These are phyloP conservation scores for Collichthys lucidus DNA, from an alignment of 2,113 vertebrate species.

Conservation along the genomic window DNA sequence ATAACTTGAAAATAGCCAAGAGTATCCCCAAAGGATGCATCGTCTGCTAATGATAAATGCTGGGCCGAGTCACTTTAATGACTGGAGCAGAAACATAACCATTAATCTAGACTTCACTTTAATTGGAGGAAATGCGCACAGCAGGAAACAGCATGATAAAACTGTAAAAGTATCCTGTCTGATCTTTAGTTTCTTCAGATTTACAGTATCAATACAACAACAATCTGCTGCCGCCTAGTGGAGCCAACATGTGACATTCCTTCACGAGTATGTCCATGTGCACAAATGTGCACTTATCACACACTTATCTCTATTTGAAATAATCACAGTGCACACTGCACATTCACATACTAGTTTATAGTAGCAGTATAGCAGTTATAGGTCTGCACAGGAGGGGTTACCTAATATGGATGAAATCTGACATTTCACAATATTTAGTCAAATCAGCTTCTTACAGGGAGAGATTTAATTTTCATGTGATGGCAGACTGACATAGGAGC, in stretches of 20 bases:
- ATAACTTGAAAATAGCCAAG: no score
- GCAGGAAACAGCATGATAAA: background rate
- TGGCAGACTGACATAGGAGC: no score
- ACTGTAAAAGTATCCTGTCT: background rate
- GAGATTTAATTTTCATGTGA: background rate
- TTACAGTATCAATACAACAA: background rate
- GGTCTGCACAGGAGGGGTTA: no score
- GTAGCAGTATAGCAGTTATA: background rate
- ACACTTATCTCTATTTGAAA: background rate
- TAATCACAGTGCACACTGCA: background rate
- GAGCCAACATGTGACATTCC: background rate
- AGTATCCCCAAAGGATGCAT: no score
- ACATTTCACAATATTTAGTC: background rate
- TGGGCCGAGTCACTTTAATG: background rate
- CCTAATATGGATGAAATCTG: background rate
- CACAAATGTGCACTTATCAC: background rate
- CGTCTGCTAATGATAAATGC: no score
- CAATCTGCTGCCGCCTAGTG: slow-evolving; percentile 63
- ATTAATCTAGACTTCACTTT: background rate
- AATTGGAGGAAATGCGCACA: background rate
- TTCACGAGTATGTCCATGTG: slow-evolving; percentile 47
- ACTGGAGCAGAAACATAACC: background rate
- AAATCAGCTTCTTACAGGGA: background rate
- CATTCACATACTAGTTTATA: background rate
- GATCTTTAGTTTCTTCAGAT: background rate